These are phyloP conservation scores for Dorcus hopei DNA, from an alignment of 2,888 invertebrate species.

Conservation along the genomic window DNA sequence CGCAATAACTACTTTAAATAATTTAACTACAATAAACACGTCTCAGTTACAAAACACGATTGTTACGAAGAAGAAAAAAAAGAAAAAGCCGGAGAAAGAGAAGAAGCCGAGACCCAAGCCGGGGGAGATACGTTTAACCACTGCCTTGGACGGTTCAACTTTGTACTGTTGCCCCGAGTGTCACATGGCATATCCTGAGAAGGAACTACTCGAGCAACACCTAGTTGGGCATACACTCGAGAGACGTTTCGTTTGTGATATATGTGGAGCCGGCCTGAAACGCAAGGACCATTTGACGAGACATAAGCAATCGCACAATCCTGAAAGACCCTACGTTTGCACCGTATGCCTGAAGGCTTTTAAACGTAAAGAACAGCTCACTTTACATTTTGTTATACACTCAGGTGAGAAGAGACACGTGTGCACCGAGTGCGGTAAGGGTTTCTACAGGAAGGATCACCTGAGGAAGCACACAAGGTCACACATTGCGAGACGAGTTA, in stretches of 20 bases:
- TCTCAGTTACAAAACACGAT: constrained; percentile 41
- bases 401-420: constrained; percentile 85
- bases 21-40: constrained; percentile 49
- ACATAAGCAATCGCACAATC: constrained; percentile 85
- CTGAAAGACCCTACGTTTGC: constrained; percentile 84
- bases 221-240: constrained; percentile 84
- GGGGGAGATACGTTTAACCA: constrained; percentile 77
- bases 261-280: constrained; percentile 83
- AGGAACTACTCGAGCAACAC: constrained; percentile 79
- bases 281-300: constrained; percentile 83
- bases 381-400: constrained; percentile 85
- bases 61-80: constrained; percentile 71
- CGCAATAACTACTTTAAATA: constrained; percentile 51
- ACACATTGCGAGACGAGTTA: constrained; percentile 80
- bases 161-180: constrained; percentile 85
- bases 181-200: constrained; percentile 86
- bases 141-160: constrained; percentile 79
- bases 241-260: constrained; percentile 81
- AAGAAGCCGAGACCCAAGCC: constrained; percentile 82
- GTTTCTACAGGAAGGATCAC: constrained; percentile 86
- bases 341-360: constrained; percentile 85
- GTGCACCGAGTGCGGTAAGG: constrained; percentile 86
- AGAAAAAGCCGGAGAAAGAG: constrained; percentile 73
- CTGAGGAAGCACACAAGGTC: constrained; percentile 81
- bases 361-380: constrained; percentile 85